phyloP scores from a whole-genome alignment of 2,888 invertebrate species.

The Callosobruchus maculatus region DNA sequence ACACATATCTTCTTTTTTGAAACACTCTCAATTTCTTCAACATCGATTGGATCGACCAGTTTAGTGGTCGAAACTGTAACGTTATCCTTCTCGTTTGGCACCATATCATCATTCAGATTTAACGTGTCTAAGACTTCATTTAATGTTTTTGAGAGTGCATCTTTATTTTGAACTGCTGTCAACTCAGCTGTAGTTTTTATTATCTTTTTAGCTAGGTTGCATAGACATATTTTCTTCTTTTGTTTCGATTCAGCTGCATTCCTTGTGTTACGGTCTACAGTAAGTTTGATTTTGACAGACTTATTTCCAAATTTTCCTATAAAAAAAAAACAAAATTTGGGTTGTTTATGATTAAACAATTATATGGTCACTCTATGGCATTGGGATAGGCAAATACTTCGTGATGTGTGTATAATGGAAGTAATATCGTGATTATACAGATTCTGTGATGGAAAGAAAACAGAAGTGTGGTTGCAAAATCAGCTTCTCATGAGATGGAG shows the following conservation, averaged over 20 bases:
- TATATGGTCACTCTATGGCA: no score
- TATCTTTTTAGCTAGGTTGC: background rate
- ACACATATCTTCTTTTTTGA: background rate
- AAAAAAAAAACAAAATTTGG: background rate
- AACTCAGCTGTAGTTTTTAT: background rate
- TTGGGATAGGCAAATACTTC: no score
- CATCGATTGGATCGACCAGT: background rate
- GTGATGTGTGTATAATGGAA: no score
- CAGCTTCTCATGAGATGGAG: no score
- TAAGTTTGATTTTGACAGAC: background rate
- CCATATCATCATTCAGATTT: background rate
- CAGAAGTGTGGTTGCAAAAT: no score
- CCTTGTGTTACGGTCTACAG: background rate
- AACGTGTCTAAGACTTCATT: background rate
- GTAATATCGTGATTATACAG: no score
- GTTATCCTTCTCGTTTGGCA: background rate
- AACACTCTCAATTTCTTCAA: background rate
- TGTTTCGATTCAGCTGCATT: background rate
- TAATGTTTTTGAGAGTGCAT: background rate
- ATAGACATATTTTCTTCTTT: background rate
- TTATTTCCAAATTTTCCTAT: background rate
- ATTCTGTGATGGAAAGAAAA: no score
- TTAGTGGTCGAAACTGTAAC: background rate
- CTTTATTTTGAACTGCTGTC: background rate
- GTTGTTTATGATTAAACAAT: no score